Percentiles rank a stretch among this genome's conserved stretches.
Evolutionary conservation across 2,113 vertebrate genomes (phyloP).

Genomic region (Lagopus leucura): DNA sequence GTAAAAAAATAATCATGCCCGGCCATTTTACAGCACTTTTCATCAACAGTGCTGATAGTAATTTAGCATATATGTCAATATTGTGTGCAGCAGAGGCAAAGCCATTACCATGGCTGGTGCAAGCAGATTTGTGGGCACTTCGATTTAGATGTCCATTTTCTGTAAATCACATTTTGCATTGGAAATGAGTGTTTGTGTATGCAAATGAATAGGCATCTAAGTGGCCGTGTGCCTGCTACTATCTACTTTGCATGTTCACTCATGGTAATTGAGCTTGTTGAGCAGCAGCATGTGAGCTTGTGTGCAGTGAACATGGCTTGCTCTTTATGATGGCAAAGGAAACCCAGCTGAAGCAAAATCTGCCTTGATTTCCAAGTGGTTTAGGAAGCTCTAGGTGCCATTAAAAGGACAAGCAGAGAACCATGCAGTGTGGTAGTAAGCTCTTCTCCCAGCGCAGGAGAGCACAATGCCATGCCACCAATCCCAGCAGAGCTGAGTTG

Average conservation of each 20-base stretch:
- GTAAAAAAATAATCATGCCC: neutral
- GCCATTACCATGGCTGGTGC: neutral
- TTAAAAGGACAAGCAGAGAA: neutral
- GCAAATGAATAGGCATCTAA: constrained; percentile 50
- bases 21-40: neutral
- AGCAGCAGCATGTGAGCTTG: neutral
- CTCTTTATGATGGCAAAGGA: neutral
- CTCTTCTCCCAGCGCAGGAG: rapidly evolving
- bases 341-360: neutral
- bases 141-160: neutral
- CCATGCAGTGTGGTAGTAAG: rapidly evolving
- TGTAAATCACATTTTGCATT: constrained; percentile 40
- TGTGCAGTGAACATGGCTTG: rapidly evolving
- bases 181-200: constrained; percentile 49
- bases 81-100: neutral
- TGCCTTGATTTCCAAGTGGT: neutral
- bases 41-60: neutral
- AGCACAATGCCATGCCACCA: rapidly evolving
- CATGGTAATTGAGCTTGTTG: neutral
- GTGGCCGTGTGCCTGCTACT: constrained; percentile 34
- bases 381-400: neutral
- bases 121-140: neutral
- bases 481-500: neutral
- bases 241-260: neutral
- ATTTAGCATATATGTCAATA: neutral